Percentiles rank a stretch among this genome's conserved stretches.
Conservation (phyloP, 2,797 vertebrate genomes). For the Alosa sapidissima region DNA sequence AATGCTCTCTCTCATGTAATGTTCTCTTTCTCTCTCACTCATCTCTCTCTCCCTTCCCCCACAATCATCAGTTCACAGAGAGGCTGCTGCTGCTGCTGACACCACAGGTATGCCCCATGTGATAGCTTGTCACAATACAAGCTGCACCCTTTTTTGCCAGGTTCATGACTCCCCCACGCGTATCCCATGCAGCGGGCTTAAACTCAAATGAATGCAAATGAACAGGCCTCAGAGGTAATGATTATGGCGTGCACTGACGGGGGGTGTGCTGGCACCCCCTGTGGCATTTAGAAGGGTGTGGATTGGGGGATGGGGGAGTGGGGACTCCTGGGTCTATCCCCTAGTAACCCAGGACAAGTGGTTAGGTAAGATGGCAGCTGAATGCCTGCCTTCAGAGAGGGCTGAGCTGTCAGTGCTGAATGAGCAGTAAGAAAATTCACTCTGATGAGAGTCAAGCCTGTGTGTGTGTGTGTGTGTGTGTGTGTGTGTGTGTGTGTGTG, state of each 20-base stretch:
- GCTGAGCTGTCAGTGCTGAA: background rate
- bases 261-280: background rate
- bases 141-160: conserved; percentile 5
- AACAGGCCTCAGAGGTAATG: conserved; percentile 10
- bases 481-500: background rate
- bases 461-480: background rate
- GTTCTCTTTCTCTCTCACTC: background rate
- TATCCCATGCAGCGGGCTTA: background rate
- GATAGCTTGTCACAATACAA: conserved; percentile 40
- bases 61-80: background rate
- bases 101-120: conserved; percentile 22
- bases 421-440: background rate
- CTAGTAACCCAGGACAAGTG: background rate
- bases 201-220: conserved; percentile 5
- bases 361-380: background rate
- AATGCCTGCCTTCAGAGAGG: background rate
- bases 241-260: background rate
- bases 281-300: background rate
- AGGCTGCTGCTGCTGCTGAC: conserved; percentile 33
- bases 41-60: background rate
- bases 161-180: conserved; percentile 34
- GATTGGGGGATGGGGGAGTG: background rate
- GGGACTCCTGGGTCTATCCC: background rate
- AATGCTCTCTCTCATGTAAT: background rate
- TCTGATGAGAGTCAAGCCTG: too few relatives aligned